A percentile compares a stretch with the other conserved stretches of the same genome.
These are phyloP conservation scores for Diarsia dahlii DNA, from an alignment of 2,888 invertebrate genomes.

Conservation along the genomic window DNA sequence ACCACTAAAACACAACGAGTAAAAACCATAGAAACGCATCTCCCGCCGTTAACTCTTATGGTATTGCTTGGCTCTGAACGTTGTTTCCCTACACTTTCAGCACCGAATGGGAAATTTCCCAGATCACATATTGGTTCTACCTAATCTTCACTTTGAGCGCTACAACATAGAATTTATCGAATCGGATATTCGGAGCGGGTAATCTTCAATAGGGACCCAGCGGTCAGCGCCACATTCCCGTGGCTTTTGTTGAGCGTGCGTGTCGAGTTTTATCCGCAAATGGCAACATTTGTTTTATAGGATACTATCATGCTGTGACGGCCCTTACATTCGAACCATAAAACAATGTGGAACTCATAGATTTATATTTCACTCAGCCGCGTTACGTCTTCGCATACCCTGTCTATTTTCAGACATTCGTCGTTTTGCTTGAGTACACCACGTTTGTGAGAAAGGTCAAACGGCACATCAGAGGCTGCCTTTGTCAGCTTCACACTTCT, in stretches of 20 bases:
- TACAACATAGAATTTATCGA: constrained; percentile 63
- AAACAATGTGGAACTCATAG: constrained; percentile 56
- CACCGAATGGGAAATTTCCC: constrained; percentile 47
- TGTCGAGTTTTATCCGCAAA: constrained; percentile 64
- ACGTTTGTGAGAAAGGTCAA: constrained; percentile 39
- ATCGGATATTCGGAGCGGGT: constrained; percentile 57
- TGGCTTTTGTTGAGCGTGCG: constrained; percentile 63
- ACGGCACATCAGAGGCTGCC: constrained; percentile 24
- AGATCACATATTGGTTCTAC: constrained; percentile 62
- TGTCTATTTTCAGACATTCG: constrained; percentile 46
- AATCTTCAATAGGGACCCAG: constrained; percentile 56
- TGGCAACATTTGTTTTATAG: constrained; percentile 64
- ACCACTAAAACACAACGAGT: constrained; percentile 54
- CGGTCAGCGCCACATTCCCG: constrained; percentile 63
- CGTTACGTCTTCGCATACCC: constrained; percentile 28
- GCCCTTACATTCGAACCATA: constrained; percentile 59
- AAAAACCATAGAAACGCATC: constrained; percentile 56
- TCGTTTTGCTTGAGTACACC: constrained; percentile 40
- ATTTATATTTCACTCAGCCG: constrained; percentile 55
- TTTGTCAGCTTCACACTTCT: constrained; percentile 46
- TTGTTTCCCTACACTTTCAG: constrained; percentile 54
- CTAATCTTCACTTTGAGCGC: constrained; percentile 63
- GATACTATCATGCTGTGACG: constrained; percentile 56
- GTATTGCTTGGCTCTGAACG: constrained; percentile 44
- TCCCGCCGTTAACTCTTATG: constrained; percentile 56